Evolutionary conservation across 2,888 invertebrate species (phyloP).

Genomic region (Leptopterna dolabrata): DNA sequence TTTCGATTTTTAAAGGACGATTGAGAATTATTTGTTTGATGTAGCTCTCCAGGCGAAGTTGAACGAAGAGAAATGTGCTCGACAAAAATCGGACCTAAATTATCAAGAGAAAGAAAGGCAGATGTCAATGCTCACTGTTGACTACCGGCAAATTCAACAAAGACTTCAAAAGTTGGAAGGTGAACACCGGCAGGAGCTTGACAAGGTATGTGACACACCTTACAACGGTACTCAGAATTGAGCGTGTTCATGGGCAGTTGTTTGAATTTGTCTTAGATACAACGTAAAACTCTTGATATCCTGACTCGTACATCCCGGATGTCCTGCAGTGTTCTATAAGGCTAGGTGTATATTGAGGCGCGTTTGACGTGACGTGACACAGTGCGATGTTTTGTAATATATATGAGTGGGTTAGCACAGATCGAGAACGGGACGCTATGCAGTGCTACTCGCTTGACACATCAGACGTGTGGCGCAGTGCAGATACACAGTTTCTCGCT

Average conservation of each 20-base stretch:
- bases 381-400: too few relatives aligned
- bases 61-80: constrained; percentile 88
- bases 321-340: background rate
- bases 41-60: constrained; percentile 83
- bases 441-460: too few relatives aligned
- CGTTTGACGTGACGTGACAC: too few relatives aligned
- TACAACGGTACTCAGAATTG: background rate
- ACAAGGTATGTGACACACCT: constrained; percentile 76
- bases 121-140: constrained; percentile 93
- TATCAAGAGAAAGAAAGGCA: constrained; percentile 94
- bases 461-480: too few relatives aligned
- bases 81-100: constrained; percentile 87
- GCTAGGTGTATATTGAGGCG: too few relatives aligned
- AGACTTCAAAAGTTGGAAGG: constrained; percentile 89
- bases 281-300: too few relatives aligned
- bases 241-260: too few relatives aligned
- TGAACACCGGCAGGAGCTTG: constrained; percentile 89
- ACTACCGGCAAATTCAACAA: constrained; percentile 93
- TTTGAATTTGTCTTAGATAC: too few relatives aligned
- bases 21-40: background rate
- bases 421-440: too few relatives aligned
- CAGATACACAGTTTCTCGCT: too few relatives aligned
- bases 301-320: background rate
- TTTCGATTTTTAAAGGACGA: too few relatives aligned
- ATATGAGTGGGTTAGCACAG: too few relatives aligned